Evolutionary conservation across 2,888 invertebrate genomes (phyloP).

Genomic region (Acronicta psi): DNA sequence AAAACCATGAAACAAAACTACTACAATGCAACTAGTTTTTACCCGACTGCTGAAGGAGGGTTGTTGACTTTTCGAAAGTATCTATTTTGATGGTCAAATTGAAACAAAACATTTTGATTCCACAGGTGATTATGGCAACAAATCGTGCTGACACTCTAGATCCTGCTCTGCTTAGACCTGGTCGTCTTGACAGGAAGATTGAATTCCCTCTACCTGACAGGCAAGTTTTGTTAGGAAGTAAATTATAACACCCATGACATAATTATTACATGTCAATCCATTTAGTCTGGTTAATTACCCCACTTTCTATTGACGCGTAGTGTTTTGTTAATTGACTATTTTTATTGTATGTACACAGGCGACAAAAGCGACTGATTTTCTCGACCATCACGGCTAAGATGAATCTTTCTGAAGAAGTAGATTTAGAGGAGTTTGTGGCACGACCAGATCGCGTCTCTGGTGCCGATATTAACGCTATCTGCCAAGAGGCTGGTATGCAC

Average conservation of each 20-base stretch:
- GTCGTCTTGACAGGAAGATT: conserved; percentile 99
- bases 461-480: conserved; percentile 99
- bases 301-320: neutral
- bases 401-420: conserved; percentile 99
- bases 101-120: conserved; percentile 1
- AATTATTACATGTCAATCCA: neutral
- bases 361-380: conserved; percentile 98
- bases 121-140: conserved; percentile 97
- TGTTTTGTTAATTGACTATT: neutral
- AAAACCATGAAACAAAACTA: too few species aligned
- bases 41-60: too few species aligned
- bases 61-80: too few species aligned
- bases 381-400: conserved; percentile 98
- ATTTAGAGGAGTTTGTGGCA: conserved; percentile 99
- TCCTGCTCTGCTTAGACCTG: conserved; percentile 98
- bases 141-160: conserved; percentile 99
- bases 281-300: neutral
- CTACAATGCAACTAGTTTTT: too few species aligned
- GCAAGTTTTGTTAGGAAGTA: conserved; percentile 48
- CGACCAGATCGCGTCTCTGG: conserved; percentile 99
- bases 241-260: too few species aligned
- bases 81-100: too few species aligned
- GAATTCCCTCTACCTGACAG: conserved; percentile 99
- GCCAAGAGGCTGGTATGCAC: conserved; percentile 99
- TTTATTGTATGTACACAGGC: conserved; percentile 67